Evolutionary conservation across 2,888 invertebrate genomes (phyloP).

Genomic region (Chelonus formosanus): DNA sequence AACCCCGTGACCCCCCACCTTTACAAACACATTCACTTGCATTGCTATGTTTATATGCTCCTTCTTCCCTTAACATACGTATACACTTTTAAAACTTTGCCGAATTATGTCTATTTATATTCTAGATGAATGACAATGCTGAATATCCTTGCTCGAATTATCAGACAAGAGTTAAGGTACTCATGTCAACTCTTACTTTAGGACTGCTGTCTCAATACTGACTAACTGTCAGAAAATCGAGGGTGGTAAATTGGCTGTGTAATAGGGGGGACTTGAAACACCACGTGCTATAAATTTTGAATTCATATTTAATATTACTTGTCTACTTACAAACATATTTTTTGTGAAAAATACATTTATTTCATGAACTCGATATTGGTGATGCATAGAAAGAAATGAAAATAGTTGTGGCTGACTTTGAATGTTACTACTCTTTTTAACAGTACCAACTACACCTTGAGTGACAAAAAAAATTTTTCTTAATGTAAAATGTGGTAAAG

Average conservation of each 20-base stretch:
- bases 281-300: constrained; percentile 12
- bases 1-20: constrained; percentile 63
- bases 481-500: too few species aligned
- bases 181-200: background rate
- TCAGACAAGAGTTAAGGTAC: background rate
- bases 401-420: too few species aligned
- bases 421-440: too few species aligned
- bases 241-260: constrained; percentile 62
- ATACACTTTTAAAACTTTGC: constrained; percentile 1
- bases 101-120: constrained; percentile 9
- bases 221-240: constrained; percentile 42
- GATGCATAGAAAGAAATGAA: too few species aligned
- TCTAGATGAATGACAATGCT: constrained; percentile 4
- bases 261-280: constrained; percentile 49
- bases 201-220: background rate
- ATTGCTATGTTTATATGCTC: constrained; percentile 10
- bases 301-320: background rate
- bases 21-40: constrained; percentile 8
- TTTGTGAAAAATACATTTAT: background rate
- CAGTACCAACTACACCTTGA: too few species aligned
- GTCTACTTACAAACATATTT: background rate
- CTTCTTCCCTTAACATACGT: constrained; percentile 4
- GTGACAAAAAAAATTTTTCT: too few species aligned
- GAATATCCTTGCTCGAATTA: background rate
- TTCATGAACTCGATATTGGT: too few species aligned